These are phyloP conservation scores for Potamilus streckersoni DNA, from an alignment of 1,140 invertebrate species.

Conservation along the genomic window DNA sequence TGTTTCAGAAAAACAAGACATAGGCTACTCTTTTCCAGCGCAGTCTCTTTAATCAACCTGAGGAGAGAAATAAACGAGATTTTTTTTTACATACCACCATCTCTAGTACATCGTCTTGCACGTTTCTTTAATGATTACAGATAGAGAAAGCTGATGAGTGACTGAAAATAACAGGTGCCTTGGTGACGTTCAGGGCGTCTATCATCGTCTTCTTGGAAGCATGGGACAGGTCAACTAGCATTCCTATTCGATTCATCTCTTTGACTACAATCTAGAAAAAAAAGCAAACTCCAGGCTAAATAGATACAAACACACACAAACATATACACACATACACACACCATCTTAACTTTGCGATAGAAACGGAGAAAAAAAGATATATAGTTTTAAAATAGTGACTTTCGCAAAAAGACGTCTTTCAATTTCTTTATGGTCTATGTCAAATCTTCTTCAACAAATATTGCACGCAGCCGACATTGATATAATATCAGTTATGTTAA, in stretches of 20 bases:
- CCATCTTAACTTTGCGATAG: not conserved
- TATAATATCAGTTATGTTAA: too few species aligned
- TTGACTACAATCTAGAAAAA: slow-evolving; percentile 63
- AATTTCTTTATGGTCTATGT: too few species aligned
- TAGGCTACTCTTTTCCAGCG: too few species aligned
- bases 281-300: not conserved
- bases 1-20: too few species aligned
- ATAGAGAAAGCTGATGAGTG: slow-evolving; percentile 86
- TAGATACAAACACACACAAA: not conserved
- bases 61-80: too few species aligned
- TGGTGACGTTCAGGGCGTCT: slow-evolving; percentile 81
- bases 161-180: slow-evolving; percentile 90
- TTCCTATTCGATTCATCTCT: slow-evolving; percentile 79
- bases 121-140: slow-evolving; percentile 87
- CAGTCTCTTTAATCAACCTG: too few species aligned
- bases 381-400: not conserved
- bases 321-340: not conserved
- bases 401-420: not conserved
- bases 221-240: slow-evolving; percentile 88
- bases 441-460: too few species aligned
- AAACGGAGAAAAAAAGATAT: not conserved
- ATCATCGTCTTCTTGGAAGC: slow-evolving; percentile 78
- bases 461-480: too few species aligned
- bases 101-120: slow-evolving; percentile 81
- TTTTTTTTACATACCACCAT: slow-evolving; percentile 74